Evolutionary conservation across 1,140 invertebrate genomes (phyloP).

Genomic region (Hyposmocoma kahamanoa): DNA sequence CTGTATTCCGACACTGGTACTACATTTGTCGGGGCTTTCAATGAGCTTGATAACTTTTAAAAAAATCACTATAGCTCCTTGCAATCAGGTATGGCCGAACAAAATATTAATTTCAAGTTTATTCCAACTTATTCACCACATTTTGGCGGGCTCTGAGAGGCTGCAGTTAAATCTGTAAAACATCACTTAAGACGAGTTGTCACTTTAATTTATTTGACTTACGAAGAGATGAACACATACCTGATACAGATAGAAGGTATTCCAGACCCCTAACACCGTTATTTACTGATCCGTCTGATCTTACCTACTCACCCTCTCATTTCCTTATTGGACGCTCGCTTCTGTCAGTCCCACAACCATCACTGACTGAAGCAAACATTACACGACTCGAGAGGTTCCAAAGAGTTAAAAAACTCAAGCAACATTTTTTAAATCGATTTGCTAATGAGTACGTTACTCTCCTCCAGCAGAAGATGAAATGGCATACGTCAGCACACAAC

Average conservation of each 20-base stretch:
- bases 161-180: constrained; percentile 29
- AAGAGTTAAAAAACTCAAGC: constrained; percentile 17
- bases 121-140: constrained; percentile 24
- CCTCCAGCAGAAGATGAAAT: constrained; percentile 19
- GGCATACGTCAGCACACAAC: constrained; percentile 7
- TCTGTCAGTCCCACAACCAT: constrained; percentile 17
- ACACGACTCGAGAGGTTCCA: constrained; percentile 13
- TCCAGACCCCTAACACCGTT: constrained; percentile 37
- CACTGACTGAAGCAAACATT: constrained; percentile 14
- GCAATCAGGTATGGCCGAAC: neutral
- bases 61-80: neutral
- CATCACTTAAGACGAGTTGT: constrained; percentile 12
- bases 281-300: constrained; percentile 34
- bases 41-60: constrained; percentile 1
- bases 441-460: constrained; percentile 19
- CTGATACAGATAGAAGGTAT: constrained; percentile 33
- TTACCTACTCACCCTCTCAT: constrained; percentile 31
- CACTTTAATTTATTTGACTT: constrained; percentile 21
- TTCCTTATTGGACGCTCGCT: constrained; percentile 30
- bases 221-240: constrained; percentile 36
- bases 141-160: constrained; percentile 29
- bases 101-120: constrained; percentile 4
- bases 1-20: constrained; percentile 17
- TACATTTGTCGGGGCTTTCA: neutral
- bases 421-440: constrained; percentile 20